These are phyloP conservation scores for Chorisops tibialis DNA, from an alignment of 2,888 invertebrate genomes.

Conservation along the genomic window DNA sequence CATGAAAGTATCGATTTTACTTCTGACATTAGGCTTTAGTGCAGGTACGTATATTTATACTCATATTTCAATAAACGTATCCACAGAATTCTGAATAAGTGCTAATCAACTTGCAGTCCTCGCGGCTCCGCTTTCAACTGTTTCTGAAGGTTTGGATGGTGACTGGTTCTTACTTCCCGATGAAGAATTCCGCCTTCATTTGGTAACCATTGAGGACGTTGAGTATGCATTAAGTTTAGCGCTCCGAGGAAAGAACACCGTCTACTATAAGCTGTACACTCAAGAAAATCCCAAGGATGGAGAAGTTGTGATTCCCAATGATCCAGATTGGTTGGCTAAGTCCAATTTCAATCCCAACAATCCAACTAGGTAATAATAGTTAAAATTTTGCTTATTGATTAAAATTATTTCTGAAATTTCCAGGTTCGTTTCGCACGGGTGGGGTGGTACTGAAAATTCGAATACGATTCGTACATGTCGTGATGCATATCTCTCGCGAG, in stretches of 20 bases:
- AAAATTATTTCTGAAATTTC: neutral
- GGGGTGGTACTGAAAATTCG: neutral
- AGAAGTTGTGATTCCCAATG: conserved; percentile 30
- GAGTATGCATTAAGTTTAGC: neutral
- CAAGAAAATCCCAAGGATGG: conserved; percentile 35
- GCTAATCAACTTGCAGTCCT: neutral
- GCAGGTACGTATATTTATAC: no score
- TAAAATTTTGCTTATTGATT: no score
- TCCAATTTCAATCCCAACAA: conserved; percentile 37
- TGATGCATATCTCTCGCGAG: conserved; percentile 5
- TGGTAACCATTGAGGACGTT: neutral
- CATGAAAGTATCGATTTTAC: no score
- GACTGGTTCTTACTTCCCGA: conserved; percentile 13
- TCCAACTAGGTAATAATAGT: conserved; percentile 36
- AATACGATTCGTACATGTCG: neutral
- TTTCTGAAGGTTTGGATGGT: neutral
- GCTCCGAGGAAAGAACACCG: neutral
- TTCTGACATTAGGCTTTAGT: no score
- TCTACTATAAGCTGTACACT: conserved; percentile 43
- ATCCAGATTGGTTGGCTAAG: conserved; percentile 30
- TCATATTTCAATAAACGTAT: no score
- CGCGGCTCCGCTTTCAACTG: neutral
- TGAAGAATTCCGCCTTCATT: neutral
- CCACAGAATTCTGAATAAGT: neutral
- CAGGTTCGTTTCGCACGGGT: conserved; percentile 11